Evolutionary conservation across 2,797 vertebrate genomes (phyloP).

Genomic region (Manis javanica): DNA sequence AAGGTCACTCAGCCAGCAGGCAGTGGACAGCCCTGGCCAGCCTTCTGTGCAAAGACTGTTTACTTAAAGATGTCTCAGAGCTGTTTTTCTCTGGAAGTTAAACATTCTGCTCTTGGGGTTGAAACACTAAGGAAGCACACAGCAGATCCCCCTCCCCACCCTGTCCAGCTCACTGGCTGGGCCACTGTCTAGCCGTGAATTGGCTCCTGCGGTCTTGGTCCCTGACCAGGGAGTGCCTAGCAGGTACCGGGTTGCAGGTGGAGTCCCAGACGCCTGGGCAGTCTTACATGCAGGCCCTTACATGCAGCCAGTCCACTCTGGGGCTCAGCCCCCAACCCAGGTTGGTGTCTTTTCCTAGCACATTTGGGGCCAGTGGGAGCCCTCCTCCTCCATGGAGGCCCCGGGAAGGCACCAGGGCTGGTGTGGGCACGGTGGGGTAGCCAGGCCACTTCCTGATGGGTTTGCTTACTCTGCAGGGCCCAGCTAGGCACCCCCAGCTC

Average conservation of each 20-base stretch:
- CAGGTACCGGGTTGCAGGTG: neutral
- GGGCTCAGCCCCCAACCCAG: neutral
- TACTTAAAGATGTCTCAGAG: neutral
- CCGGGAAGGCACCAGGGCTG: neutral
- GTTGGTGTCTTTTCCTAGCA: neutral
- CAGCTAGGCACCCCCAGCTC: neutral
- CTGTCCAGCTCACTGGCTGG: too few relatives aligned
- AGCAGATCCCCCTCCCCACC: too few relatives aligned
- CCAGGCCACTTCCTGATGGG: neutral
- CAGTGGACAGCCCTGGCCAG: neutral
- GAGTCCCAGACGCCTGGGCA: neutral
- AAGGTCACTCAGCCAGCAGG: neutral
- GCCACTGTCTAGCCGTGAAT: too few relatives aligned
- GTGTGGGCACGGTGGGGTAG: rapidly evolving
- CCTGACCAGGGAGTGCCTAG: neutral
- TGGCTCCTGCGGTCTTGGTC: neutral
- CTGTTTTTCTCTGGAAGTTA: neutral
- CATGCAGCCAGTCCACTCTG: too few relatives aligned
- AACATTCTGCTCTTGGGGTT: neutral
- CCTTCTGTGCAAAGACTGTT: neutral
- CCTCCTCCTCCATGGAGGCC: neutral
- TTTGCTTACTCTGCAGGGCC: neutral
- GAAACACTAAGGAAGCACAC: neutral
- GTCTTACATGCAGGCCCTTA: too few relatives aligned
- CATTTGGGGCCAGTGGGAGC: neutral